A percentile compares a stretch with the other conserved stretches of the same genome.
These are phyloP conservation scores for Zapornia atra DNA, from an alignment of 2,113 vertebrate genomes.

Conservation along the genomic window DNA sequence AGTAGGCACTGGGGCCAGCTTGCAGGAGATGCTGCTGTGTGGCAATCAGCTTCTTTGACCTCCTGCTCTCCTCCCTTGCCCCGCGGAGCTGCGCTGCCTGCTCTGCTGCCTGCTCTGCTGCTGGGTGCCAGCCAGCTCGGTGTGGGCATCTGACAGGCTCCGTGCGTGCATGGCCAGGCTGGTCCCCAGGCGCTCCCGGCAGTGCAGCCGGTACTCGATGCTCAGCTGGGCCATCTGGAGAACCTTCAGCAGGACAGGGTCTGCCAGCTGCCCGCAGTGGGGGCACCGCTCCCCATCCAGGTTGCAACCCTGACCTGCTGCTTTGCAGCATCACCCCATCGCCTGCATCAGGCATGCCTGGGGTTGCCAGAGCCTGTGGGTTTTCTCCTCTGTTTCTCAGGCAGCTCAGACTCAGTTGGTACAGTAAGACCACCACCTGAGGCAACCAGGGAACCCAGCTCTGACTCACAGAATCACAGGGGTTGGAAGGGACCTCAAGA, in stretches of 20 bases:
- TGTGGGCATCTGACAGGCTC: conserved; percentile 40
- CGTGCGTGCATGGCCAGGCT: conserved; percentile 63
- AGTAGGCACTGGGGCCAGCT: conserved; percentile 66
- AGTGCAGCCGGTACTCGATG: conserved; percentile 81
- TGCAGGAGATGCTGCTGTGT: conserved; percentile 76
- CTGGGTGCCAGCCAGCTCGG: conserved; percentile 42
- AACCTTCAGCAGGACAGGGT: conserved; percentile 76
- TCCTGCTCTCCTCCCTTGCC: conserved; percentile 70
- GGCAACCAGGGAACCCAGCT: neutral
- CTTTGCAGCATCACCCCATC: neutral
- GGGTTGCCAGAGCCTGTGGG: neutral
- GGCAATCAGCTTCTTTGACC: conserved; percentile 74
- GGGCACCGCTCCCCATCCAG: conserved; percentile 73
- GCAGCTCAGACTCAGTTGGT: accelerated
- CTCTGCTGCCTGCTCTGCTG: conserved; percentile 59
- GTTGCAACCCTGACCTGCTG: neutral
- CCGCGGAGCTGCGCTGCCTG: conserved; percentile 58
- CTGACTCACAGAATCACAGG: too few species aligned
- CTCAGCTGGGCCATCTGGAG: conserved; percentile 81
- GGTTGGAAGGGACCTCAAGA: too few species aligned
- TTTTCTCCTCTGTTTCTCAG: neutral
- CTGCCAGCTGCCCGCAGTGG: conserved; percentile 70
- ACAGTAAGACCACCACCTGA: neutral
- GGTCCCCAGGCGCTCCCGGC: conserved; percentile 75
- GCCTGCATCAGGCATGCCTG: accelerated